phyloP scores from a whole-genome alignment of 1,140 invertebrate genomes.

The Pseudomyrmex concolor region DNA sequence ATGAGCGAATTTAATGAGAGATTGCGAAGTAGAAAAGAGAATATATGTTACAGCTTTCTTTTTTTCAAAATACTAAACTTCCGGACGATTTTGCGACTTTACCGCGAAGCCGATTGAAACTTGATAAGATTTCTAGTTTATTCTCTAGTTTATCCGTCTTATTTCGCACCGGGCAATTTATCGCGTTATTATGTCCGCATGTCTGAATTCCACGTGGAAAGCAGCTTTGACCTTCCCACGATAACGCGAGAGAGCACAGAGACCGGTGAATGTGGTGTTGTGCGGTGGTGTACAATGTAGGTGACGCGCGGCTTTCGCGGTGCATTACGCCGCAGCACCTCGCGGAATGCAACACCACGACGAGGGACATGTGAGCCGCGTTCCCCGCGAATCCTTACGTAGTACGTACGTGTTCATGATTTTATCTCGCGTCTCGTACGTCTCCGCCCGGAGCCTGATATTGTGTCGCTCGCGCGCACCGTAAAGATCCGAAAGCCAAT shows the following conservation, averaged over 20 bases:
- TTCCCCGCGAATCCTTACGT: conserved; percentile 23
- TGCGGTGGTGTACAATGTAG: background rate
- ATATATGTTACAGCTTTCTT: background rate
- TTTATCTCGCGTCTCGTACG: conserved; percentile 40
- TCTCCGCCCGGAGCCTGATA: conserved; percentile 33
- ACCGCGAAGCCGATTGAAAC: background rate
- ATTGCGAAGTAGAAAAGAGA: too few species aligned
- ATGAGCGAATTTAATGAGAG: too few species aligned
- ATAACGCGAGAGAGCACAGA: conserved; percentile 46
- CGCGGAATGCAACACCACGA: conserved; percentile 40
- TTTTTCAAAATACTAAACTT: background rate
- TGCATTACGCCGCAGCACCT: conserved; percentile 38
- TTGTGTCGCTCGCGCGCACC: conserved; percentile 12
- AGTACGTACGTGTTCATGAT: conserved; percentile 31
- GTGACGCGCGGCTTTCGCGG: conserved; percentile 44
- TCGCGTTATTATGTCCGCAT: conserved; percentile 8
- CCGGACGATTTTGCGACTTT: background rate
- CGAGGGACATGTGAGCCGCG: conserved; percentile 26
- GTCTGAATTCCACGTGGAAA: conserved; percentile 44
- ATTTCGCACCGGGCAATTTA: background rate
- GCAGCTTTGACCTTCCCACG: conserved; percentile 51
- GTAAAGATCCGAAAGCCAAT: conserved; percentile 33
- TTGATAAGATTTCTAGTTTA: background rate
- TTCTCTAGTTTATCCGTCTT: background rate
- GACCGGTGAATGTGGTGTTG: conserved; percentile 33